Evolutionary conservation across 2,113 vertebrate genomes (phyloP).

Genomic region (Onychostoma macrolepis): DNA sequence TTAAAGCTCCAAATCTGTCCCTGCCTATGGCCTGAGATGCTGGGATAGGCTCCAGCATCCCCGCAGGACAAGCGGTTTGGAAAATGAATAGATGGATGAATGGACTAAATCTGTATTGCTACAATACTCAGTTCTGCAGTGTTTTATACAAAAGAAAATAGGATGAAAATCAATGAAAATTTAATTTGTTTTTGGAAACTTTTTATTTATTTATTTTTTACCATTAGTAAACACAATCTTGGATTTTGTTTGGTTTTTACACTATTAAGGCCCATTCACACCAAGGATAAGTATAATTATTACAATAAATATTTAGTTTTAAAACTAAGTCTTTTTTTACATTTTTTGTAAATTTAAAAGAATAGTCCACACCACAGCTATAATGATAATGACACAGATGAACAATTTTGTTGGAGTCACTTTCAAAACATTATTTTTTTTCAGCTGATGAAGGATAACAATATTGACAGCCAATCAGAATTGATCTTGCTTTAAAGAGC

Average conservation of each 20-base stretch:
- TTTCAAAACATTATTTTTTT: too few relatives aligned
- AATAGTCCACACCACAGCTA: too few relatives aligned
- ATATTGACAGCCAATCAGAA: not conserved
- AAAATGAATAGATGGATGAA: not conserved
- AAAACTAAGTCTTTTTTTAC: too few relatives aligned
- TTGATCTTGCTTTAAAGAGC: not conserved
- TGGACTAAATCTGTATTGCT: not conserved
- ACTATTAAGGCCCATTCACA: not conserved
- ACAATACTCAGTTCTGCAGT: not conserved
- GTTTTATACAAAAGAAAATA: not conserved
- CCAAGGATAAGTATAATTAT: too few relatives aligned
- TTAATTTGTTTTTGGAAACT: too few relatives aligned
- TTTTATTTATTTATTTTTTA: too few relatives aligned
- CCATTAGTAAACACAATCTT: not conserved
- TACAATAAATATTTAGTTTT: too few relatives aligned
- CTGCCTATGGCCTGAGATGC: not conserved
- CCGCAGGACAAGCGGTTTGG: not conserved
- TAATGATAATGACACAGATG: too few relatives aligned
- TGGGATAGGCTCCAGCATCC: slow-evolving; percentile 8
- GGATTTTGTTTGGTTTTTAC: not conserved
- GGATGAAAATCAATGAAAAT: too few relatives aligned
- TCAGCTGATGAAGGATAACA: not conserved
- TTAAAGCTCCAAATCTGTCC: slow-evolving; percentile 12
- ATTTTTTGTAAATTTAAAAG: too few relatives aligned
- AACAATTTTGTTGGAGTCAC: too few relatives aligned